A percentile compares a stretch with the other conserved stretches of the same genome.
phyloP scores from a whole-genome alignment of 2,888 invertebrate species.

The Tinea pellionella region DNA sequence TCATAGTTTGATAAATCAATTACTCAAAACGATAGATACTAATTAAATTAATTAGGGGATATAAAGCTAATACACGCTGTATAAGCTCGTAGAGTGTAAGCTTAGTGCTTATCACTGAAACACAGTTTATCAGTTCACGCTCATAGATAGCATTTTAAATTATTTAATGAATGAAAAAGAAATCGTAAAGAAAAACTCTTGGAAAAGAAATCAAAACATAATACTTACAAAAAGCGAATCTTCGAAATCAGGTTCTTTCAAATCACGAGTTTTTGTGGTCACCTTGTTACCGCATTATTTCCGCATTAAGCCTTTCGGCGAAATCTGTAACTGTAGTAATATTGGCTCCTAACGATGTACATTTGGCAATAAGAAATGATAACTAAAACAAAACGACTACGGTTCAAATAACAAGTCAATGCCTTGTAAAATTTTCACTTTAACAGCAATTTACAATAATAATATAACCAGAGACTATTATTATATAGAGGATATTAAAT shows the following conservation, averaged over 20 bases:
- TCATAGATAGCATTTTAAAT: background rate
- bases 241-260: background rate
- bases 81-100: background rate
- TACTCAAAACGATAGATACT: too few relatives aligned
- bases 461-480: too few relatives aligned
- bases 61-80: background rate
- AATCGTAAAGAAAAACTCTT: background rate
- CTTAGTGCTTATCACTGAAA: background rate
- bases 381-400: background rate
- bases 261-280: constrained; percentile 14
- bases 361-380: background rate
- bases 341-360: background rate
- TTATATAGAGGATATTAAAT: background rate
- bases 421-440: background rate
- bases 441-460: background rate
- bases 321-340: background rate
- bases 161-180: background rate
- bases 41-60: too few relatives aligned
- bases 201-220: background rate
- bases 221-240: background rate
- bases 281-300: constrained; percentile 11
- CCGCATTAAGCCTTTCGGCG: constrained; percentile 12
- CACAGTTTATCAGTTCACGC: background rate
- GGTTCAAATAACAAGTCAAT: background rate
- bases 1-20: too few relatives aligned